A percentile compares a stretch with the other conserved stretches of the same genome.
phyloP scores from a whole-genome alignment of 1,140 invertebrate species.

The Eupeodes corollae region DNA sequence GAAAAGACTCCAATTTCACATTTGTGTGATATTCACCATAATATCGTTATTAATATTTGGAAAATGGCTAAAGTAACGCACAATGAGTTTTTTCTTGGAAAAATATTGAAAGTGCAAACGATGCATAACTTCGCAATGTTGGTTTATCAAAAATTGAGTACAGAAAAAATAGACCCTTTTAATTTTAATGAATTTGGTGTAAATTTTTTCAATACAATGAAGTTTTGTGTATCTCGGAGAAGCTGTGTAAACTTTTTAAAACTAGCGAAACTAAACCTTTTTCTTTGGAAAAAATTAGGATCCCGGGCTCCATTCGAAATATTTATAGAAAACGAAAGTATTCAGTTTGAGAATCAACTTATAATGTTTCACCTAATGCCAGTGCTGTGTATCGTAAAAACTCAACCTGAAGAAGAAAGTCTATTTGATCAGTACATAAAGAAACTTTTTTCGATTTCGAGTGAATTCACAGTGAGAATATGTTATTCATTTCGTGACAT shows the following conservation, averaged over 20 bases:
- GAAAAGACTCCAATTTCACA: conserved; percentile 21
- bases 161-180: conserved; percentile 13
- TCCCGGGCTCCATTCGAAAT: conserved; percentile 24
- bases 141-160: conserved; percentile 24
- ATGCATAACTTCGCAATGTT: conserved; percentile 23
- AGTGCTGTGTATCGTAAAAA: conserved; percentile 40
- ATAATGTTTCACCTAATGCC: conserved; percentile 51
- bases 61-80: conserved; percentile 29
- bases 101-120: conserved; percentile 18
- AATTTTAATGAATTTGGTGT: conserved; percentile 32
- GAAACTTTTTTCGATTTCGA: conserved; percentile 50
- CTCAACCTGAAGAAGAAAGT: conserved; percentile 30
- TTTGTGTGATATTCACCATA: conserved; percentile 19
- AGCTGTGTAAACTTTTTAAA: conserved; percentile 28
- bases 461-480: conserved; percentile 48
- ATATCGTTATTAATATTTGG: conserved; percentile 29
- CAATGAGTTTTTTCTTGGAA: conserved; percentile 19
- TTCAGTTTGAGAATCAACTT: conserved; percentile 43
- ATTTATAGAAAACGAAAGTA: conserved; percentile 28
- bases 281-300: conserved; percentile 32
- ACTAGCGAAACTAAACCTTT: conserved; percentile 33
- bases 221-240: conserved; percentile 38
- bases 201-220: conserved; percentile 40
- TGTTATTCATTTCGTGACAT: conserved; percentile 44
- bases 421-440: conserved; percentile 49